Conservation (phyloP, 2,113 vertebrate genomes). For the Ptychochromis oligacanthus region DNA sequence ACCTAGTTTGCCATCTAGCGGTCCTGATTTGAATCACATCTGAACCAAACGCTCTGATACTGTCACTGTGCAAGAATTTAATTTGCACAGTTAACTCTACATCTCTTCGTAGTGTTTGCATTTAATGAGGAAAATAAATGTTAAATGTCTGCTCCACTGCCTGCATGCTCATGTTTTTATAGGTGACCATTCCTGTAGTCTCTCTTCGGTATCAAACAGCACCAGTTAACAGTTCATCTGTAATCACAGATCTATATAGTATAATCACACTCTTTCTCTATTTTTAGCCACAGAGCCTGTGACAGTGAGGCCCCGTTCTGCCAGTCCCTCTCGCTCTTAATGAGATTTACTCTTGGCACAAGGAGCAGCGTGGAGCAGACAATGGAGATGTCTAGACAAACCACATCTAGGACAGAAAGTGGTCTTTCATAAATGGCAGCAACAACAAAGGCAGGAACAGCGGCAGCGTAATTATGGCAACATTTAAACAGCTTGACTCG, state of each 20-base stretch:
- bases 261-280: slow-evolving; percentile 44
- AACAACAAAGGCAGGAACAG: not conserved
- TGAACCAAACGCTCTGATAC: not conserved
- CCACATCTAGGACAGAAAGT: slow-evolving; percentile 14
- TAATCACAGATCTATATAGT: slow-evolving; percentile 39
- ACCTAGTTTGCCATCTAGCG: slow-evolving; percentile 66
- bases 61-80: not conserved
- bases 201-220: not conserved
- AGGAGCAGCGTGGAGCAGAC: not conserved
- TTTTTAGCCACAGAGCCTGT: slow-evolving; percentile 42
- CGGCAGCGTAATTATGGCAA: not conserved
- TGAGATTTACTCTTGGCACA: slow-evolving; percentile 58
- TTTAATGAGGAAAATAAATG: not conserved
- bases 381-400: slow-evolving; percentile 42
- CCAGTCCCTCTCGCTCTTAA: slow-evolving; percentile 42
- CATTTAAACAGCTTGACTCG: not conserved
- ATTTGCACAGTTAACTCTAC: not conserved
- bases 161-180: not conserved
- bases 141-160: not conserved
- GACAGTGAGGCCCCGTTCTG: slow-evolving; percentile 28
- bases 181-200: not conserved
- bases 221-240: slow-evolving; percentile 17
- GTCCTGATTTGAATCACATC: slow-evolving; percentile 2
- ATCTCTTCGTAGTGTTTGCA: not conserved
- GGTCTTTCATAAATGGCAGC: slow-evolving; percentile 2